Conservation (phyloP, 2,797 vertebrate genomes). For the Catostomus latipinnis region DNA sequence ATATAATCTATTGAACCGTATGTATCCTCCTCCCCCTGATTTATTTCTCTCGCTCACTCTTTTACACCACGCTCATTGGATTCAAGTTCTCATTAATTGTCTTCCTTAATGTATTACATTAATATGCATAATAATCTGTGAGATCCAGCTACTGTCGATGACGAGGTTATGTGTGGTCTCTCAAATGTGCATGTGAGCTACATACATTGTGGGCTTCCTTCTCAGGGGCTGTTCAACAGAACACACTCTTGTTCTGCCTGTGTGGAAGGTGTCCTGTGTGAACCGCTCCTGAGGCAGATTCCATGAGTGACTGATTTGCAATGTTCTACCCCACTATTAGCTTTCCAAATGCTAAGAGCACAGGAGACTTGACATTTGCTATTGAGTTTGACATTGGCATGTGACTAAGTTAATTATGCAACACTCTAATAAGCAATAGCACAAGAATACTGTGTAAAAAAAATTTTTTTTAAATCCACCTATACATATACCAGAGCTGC, state of each 20-base stretch:
- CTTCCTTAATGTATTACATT: slow-evolving; percentile 29
- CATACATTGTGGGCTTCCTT: neutral
- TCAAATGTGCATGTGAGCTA: neutral
- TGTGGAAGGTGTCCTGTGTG: neutral
- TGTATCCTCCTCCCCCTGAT: neutral
- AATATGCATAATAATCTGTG: slow-evolving; percentile 30
- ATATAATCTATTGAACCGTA: slow-evolving; percentile 48
- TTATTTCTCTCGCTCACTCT: neutral
- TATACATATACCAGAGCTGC: neutral
- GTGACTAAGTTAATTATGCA: neutral
- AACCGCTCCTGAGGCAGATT: too few species aligned
- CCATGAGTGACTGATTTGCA: neutral
- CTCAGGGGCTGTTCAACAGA: neutral
- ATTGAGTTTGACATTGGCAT: neutral
- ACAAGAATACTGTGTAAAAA: too few species aligned
- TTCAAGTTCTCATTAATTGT: slow-evolving; percentile 24
- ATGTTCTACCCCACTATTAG: neutral
- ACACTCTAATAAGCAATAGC: neutral
- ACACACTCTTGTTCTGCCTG: too few species aligned
- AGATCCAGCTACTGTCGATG: slow-evolving; percentile 12
- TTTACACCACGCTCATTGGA: slow-evolving; percentile 7
- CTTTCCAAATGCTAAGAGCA: neutral
- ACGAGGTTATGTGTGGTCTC: neutral
- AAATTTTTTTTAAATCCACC: too few species aligned
- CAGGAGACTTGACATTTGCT: neutral